Conservation (phyloP, 2,797 vertebrate genomes). For the Syndactyla subalaris region DNA sequence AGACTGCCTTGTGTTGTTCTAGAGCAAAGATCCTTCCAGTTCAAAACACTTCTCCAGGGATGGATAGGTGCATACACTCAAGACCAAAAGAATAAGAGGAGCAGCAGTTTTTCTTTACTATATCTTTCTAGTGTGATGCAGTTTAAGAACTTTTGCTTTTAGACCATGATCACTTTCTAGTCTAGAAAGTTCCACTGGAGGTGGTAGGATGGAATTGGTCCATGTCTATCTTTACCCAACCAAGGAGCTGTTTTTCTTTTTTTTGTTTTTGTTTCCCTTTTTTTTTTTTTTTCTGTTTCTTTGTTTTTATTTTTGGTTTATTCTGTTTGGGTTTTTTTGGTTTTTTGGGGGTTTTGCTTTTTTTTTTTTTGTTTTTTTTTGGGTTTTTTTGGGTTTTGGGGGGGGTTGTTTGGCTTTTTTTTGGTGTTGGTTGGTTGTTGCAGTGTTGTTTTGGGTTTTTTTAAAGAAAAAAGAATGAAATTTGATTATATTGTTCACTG, state of each 20-base stretch:
- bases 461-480: no score
- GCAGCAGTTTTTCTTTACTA: accelerated
- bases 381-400: no score
- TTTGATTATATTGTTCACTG: not conserved
- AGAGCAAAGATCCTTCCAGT: not conserved
- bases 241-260: not conserved
- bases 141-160: not conserved
- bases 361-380: no score
- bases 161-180: not conserved
- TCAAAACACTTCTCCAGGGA: not conserved
- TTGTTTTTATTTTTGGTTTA: no score
- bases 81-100: not conserved
- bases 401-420: no score
- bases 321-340: no score
- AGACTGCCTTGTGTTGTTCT: not conserved
- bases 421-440: no score
- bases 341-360: no score
- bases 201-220: not conserved
- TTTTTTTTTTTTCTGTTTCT: not conserved
- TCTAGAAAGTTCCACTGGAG: not conserved
- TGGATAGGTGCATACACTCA: not conserved
- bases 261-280: not conserved
- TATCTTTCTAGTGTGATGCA: not conserved
- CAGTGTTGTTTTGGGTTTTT: not conserved
- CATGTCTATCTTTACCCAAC: not conserved